phyloP scores from a whole-genome alignment of 2,113 vertebrate genomes.

The Numenius arquata region DNA sequence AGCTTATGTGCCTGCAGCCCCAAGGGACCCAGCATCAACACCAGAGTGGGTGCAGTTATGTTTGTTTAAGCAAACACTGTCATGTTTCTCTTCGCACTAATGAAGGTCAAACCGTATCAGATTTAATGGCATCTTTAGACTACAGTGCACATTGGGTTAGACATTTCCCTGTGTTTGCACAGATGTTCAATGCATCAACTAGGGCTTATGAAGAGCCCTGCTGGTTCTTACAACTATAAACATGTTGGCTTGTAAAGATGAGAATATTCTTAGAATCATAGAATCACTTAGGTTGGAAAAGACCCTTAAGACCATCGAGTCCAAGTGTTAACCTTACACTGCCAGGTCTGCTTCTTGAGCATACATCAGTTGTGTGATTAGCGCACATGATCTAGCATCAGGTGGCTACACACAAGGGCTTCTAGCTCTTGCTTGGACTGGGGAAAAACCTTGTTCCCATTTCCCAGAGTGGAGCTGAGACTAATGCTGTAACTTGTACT shows the following conservation, averaged over 20 bases:
- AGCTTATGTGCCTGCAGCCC: background rate
- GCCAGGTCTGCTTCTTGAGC: background rate
- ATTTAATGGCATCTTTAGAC: background rate
- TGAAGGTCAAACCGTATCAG: background rate
- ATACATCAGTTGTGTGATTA: background rate
- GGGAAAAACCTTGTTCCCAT: background rate
- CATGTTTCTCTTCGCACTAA: background rate
- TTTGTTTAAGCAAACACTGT: background rate
- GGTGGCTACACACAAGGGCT: background rate
- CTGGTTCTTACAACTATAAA: background rate
- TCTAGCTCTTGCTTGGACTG: background rate
- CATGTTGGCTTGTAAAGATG: rapidly evolving
- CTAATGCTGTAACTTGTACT: background rate
- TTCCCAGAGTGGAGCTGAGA: background rate
- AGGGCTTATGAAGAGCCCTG: background rate
- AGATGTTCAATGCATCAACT: background rate
- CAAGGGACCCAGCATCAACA: background rate
- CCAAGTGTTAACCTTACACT: background rate
- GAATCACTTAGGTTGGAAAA: background rate
- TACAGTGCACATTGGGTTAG: background rate
- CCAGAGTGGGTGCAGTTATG: too few species aligned
- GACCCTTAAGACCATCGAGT: background rate
- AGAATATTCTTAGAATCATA: background rate
- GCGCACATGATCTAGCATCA: background rate
- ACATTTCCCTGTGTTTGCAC: background rate